Base-by-base conservation (phyloP, 1,140 invertebrate genomes). In the Rhynchophorus ferrugineus region DNA sequence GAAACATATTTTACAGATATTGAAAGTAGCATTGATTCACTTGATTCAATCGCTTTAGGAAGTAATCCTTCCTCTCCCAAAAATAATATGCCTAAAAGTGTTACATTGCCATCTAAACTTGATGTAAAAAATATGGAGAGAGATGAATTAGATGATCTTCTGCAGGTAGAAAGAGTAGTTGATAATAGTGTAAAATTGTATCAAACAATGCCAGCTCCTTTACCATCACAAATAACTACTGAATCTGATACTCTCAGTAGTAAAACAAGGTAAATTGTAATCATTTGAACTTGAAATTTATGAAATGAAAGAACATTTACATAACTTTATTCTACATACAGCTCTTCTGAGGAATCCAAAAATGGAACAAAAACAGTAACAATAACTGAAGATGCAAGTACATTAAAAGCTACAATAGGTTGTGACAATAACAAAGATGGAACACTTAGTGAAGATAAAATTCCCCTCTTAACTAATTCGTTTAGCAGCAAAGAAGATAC, bases 131-230 rank as follows among this genome's bases (percentile, higher is more conserved):
- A 76, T 41, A 70, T 78, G 59, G 71, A 83, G 60, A 83, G 82
- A 81, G 82, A 85, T 64, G 83, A 85, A 59, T 66, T 84, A 13
- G 82, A 84, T 64, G 80, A 85, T 54, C 61, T 85, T 5, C 66
- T 84, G 42, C 80, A 83, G 69, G 81, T 83, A 1, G 82, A 84
- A 62, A 71, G 80, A n/a, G 78, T 79, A 58, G 66, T 80, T 18
- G 78, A 81, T 48, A 76, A 82, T 34, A 73, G 74, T 44, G 77
- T 81, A 37, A 84, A 85, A 67, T 62, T 81, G 9, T 85, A 84
- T 66, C 80, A 81, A 71, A 86, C 83, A 2, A 82, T 85, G 79
- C 83, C 83, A 0, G 73, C 76, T n/a, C 75, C 73, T 63, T 62
- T 84, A 36, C 76, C 78, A 2, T 82, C 79, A 2, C 75, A 73